phyloP scores from a whole-genome alignment of 2,888 invertebrate species.

The Acrocyrtus sp. region DNA sequence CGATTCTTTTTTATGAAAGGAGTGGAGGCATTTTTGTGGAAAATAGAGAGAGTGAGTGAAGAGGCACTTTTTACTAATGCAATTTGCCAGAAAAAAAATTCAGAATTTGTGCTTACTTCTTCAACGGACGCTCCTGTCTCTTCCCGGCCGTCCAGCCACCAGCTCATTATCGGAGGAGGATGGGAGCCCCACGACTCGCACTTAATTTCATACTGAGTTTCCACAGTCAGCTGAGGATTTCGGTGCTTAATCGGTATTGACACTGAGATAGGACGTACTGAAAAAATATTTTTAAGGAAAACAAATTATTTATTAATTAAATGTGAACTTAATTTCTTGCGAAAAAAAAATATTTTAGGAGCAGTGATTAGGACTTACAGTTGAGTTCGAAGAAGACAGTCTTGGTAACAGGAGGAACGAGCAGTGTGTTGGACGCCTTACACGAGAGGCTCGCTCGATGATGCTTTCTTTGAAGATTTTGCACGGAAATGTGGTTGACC shows the following conservation, averaged over 20 bases:
- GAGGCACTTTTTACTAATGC: constrained; percentile 8
- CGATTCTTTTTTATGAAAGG: too few relatives aligned
- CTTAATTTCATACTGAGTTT: constrained; percentile 62
- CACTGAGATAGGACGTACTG: constrained; percentile 64
- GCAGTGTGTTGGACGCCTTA: constrained; percentile 60
- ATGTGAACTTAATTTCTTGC: too few relatives aligned
- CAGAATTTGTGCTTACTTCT: constrained; percentile 58
- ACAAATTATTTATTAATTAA: too few relatives aligned
- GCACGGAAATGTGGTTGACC: constrained; percentile 63
- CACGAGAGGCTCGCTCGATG: constrained; percentile 61
- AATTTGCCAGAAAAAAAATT: constrained; percentile 3
- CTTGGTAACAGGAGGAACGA: constrained; percentile 61
- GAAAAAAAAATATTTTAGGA: too few relatives aligned
- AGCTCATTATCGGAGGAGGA: constrained; percentile 60
- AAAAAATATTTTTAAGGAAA: too few relatives aligned
- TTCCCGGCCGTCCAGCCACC: constrained; percentile 60
- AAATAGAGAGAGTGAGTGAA: too few relatives aligned
- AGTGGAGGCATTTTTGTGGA: not conserved
- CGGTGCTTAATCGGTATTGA: constrained; percentile 59
- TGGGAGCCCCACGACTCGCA: constrained; percentile 63
- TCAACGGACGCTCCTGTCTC: constrained; percentile 58
- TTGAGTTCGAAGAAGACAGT: constrained; percentile 63
- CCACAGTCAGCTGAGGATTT: constrained; percentile 60
- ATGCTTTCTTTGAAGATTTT: constrained; percentile 61
- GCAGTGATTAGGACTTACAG: too few relatives aligned